Evolutionary conservation across 2,888 invertebrate species (phyloP), one percentile per base, ranked within the genome.

Genomic region (Ametastegia equiseti): DNA sequence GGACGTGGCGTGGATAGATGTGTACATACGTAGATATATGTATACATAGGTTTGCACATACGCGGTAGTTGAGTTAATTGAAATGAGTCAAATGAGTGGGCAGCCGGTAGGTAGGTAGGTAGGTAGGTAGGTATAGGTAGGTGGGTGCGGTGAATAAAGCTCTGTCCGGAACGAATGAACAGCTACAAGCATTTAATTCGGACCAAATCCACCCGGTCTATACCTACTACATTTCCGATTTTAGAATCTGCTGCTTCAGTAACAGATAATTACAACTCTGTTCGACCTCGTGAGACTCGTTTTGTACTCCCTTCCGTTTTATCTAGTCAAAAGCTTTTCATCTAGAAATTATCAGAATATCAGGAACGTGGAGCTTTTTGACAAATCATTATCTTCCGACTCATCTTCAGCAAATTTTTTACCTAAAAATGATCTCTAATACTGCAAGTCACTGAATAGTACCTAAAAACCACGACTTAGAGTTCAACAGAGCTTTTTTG

Each of bases 21-120:
- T n/a, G n/a, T n/a, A n/a, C 50, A 50, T 23, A 54, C 54, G 57
- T 15, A 1, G 23, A n/a, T n/a, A n/a, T n/a, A n/a, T n/a, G n/a
- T n/a, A n/a, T 39, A 39, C 67, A 36, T 19, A 9, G 39, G 36
- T 39, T 19, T n/a, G n/a, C n/a, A n/a, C 50, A 50, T 23, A 54
- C 54, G 57, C n/a, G 1, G 23, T 19, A 23, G 42, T 69, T 42
- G 42, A 69, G 19, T 69, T 69, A 69, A 69, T 69, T 19, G 67
- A 42, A 69, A 36, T 69, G 42, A 69, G 39, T 69, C 23, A 69
- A 69, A 69, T 11, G 54, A 54, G 23, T 23, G n/a, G n/a, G n/a
- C n/a, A n/a, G n/a, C n/a, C n/a, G n/a, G n/a, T n/a, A n/a, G n/a
- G n/a, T n/a, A n/a, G n/a, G n/a, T n/a, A n/a, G n/a, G n/a, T n/a